phyloP scores from a whole-genome alignment of 2,797 vertebrate genomes.

The Scolopax rusticola region DNA sequence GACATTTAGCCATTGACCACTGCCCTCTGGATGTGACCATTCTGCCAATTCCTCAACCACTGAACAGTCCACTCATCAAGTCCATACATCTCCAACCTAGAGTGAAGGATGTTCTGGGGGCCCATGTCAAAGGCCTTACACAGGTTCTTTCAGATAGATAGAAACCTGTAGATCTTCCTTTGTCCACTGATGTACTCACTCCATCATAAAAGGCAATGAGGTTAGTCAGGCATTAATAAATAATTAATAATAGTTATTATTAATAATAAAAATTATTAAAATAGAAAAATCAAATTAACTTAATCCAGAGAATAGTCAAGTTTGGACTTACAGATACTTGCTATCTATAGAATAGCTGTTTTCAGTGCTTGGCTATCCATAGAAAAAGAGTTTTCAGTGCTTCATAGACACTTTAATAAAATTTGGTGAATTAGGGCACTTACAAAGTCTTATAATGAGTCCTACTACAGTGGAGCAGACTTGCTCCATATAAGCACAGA shows the following conservation, averaged over 20 bases:
- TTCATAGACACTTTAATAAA: not conserved
- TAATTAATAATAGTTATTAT: not conserved
- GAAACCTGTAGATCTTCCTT: not conserved
- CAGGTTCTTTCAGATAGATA: not conserved
- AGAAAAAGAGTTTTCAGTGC: not conserved
- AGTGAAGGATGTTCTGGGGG: not conserved
- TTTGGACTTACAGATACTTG: not conserved
- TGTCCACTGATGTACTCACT: not conserved
- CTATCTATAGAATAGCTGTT: not conserved
- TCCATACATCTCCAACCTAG: not conserved
- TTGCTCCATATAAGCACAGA: not conserved
- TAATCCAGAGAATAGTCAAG: not conserved
- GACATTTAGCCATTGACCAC: not conserved
- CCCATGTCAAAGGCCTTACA: not conserved
- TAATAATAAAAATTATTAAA: not conserved
- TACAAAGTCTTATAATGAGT: not conserved
- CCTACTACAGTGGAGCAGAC: not conserved
- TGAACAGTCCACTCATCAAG: not conserved
- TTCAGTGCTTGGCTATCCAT: too few species aligned
- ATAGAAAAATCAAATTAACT: not conserved
- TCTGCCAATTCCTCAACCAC: not conserved
- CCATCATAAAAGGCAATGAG: not conserved
- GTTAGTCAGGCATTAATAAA: not conserved
- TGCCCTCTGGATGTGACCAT: not conserved
- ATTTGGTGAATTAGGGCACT: not conserved